Evolutionary conservation across 2,888 invertebrate species (phyloP).

Genomic region (Hypomecis punctinalis): DNA sequence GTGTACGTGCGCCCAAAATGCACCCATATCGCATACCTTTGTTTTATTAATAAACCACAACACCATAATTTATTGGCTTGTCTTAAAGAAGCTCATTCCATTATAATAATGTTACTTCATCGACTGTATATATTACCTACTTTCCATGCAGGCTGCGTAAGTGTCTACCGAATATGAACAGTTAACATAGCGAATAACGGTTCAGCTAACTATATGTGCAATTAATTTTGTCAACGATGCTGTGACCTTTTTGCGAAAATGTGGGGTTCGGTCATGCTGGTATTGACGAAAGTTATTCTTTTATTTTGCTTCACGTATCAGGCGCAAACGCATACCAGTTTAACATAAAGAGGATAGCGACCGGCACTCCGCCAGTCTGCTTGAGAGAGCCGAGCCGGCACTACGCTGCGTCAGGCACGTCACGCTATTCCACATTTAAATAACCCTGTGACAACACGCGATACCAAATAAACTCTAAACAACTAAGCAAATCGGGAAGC

Average conservation of each 20-base stretch:
- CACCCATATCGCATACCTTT: too few relatives aligned
- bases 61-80: neutral
- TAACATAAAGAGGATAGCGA: slow-evolving; percentile 80
- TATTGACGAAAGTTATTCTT: slow-evolving; percentile 49
- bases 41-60: neutral
- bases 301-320: slow-evolving; percentile 59
- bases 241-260: slow-evolving; percentile 15
- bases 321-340: slow-evolving; percentile 72
- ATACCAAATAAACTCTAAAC: slow-evolving; percentile 5
- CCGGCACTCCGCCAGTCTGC: slow-evolving; percentile 77
- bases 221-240: slow-evolving; percentile 28
- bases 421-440: slow-evolving; percentile 21
- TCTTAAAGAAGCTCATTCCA: neutral
- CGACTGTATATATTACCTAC: slow-evolving; percentile 26
- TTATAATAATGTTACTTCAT: slow-evolving; percentile 19
- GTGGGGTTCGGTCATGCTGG: slow-evolving; percentile 18
- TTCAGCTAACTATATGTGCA: slow-evolving; percentile 10
- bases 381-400: slow-evolving; percentile 58
- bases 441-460: slow-evolving; percentile 24
- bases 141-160: slow-evolving; percentile 20
- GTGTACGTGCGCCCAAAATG: too few relatives aligned
- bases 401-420: slow-evolving; percentile 51
- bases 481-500: slow-evolving; percentile 10
- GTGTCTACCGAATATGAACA: slow-evolving; percentile 21
- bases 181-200: slow-evolving; percentile 23